Base-by-base conservation (phyloP, 2,113 vertebrate species). In the Felis chaus region DNA sequence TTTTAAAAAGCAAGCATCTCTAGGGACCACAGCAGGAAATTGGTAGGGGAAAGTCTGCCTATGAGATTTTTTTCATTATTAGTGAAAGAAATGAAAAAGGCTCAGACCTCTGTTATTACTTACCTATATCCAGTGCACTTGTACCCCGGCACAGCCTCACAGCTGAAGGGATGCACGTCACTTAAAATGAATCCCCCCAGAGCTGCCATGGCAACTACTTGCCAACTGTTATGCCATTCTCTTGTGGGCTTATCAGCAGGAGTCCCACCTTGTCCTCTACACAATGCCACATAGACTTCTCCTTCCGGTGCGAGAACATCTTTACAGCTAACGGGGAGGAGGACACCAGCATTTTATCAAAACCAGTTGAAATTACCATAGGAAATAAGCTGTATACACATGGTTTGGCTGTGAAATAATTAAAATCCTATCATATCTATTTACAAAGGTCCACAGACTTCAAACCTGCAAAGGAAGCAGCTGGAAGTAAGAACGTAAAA, bases 161-260 rank as follows among this genome's bases (percentile, higher is more conserved):
- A 98, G 85, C 97, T 97, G 89, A 99, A 99, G 19, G 99, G 99
- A 76, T 73, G 98, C 84, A 99, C 97, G 0, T 99, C 68, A 66
- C 98, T 99, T 79, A 99, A 97, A 98, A 99, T 97, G 18, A 99
- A 99, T 1, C 99, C 98, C 0, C 99, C 99, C 63, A 98, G 98
- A 0, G 99, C 99, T 89, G 99, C 99, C 99, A 99, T 99, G 25
- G 99, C 99, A 93, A 99, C 99, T 27, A 99, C 98, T 98, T 99
- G 99, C 99, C 99, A 99, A 98, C 99, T 99, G 98, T 99, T 99
- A 98, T 99, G 99, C 99, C 99, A 99, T 91, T 99, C 99, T 94
- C 99, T 99, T 97, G 94, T 97, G 0, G 99, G 99, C 31, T 98
- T 99, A 97, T 99, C 99, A 1, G 96, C 99, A 8, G 99, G 99